Base-by-base conservation (phyloP, 2,797 vertebrate species). In the Centropyge bicolor region DNA sequence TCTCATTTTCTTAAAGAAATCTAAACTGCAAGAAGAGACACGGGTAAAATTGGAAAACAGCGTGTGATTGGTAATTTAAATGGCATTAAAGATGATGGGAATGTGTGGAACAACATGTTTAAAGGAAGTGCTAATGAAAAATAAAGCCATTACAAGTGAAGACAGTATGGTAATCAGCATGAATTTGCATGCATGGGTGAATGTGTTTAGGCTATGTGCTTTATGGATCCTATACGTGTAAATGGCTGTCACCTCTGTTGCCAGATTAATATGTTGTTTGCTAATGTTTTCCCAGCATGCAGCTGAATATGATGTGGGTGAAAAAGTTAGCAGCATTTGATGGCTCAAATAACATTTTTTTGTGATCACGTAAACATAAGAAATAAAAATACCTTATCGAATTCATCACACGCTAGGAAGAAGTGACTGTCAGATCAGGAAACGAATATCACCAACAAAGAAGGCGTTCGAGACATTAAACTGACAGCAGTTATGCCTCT, bases 391-490 rank as follows among this genome's bases (percentile, higher is more conserved):
- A 22, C 46, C 11, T 70, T 4, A 27, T 55, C 45, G 49, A 57
- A 80, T 64, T 14, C 11, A 74, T 69, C 70, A 35, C 20, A 40
- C 6, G 19, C 38, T 12, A 4, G 62, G 41, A 35, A 43, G 24
- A 56, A 35, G 70, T 43, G 69, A 38, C 24, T 57, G 52, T 77
- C 51, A 61, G 57, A 41, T 67, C 43, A 20, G 78, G 54, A 74
- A 79, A 71, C 60, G 8, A 74, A 67, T 51, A 77, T 74, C 65
- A 66, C 56, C 48, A 41, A 60, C 31, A 74, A 71, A 52, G n/a
- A 46, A 55, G 60, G 54, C 20, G 11, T 46, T 70, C 0, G 45
- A 82, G 67, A 72, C 67, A 49, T 54, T 57, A 73, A 55, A 69
- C 36, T 56, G 69, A 69, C 62, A 64, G 61, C 64, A 27, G 61